Percentiles rank a stretch among this genome's conserved stretches.
These are phyloP conservation scores for Pholis gunnellus DNA, from an alignment of 2,113 vertebrate species.

Conservation along the genomic window DNA sequence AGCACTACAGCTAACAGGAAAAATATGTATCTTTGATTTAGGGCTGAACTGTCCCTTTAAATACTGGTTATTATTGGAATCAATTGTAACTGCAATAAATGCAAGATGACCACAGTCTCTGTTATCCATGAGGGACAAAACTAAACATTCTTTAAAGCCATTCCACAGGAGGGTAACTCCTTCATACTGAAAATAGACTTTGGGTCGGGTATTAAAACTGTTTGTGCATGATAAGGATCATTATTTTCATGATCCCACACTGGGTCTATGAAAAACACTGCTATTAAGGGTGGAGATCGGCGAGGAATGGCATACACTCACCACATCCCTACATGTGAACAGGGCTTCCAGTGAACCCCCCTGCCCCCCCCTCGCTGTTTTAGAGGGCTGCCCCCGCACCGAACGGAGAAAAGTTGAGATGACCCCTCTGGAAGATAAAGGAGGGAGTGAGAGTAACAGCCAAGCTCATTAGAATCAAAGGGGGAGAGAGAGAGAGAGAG, in stretches of 20 bases:
- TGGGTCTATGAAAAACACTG: constrained; percentile 71
- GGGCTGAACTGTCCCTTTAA: background rate
- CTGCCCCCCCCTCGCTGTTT: constrained; percentile 59
- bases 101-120: background rate
- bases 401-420: constrained; percentile 88
- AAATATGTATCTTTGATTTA: background rate
- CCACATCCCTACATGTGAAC: constrained; percentile 77
- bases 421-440: constrained; percentile 84
- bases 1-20: background rate
- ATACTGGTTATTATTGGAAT: background rate
- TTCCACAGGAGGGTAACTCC: background rate
- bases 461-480: constrained; percentile 39
- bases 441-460: constrained; percentile 60
- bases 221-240: background rate
- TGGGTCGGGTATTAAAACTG: constrained; percentile 8
- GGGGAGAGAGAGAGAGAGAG: constrained; percentile 12
- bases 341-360: constrained; percentile 61
- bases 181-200: constrained; percentile 21
- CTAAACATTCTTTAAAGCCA: constrained; percentile 1
- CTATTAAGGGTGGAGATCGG: constrained; percentile 43
- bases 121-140: background rate
- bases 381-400: constrained; percentile 86
- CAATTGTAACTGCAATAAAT: background rate
- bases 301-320: constrained; percentile 75
- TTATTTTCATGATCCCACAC: constrained; percentile 5